A percentile compares a stretch with the other conserved stretches of the same genome.
phyloP scores from a whole-genome alignment of 2,797 vertebrate genomes.

The Micropoecilia bifurca region DNA sequence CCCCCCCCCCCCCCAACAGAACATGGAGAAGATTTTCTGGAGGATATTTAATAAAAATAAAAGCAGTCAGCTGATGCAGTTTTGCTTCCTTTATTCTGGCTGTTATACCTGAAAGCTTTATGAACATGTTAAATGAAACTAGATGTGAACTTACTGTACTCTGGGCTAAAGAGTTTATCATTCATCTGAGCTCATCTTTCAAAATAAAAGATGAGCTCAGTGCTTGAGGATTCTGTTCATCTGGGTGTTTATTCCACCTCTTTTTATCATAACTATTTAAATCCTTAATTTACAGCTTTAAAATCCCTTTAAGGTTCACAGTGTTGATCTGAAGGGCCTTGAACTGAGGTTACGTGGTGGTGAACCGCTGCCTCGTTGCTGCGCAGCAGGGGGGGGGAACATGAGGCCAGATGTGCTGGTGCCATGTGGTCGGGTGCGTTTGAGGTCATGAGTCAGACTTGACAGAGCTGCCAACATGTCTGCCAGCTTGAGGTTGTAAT shows the following conservation, averaged over 20 bases:
- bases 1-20: background rate
- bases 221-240: background rate
- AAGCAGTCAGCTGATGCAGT: background rate
- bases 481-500: conserved; percentile 16
- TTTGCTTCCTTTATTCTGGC: background rate
- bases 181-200: background rate
- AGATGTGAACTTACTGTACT: background rate
- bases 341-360: background rate
- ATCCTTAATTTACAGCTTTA: background rate
- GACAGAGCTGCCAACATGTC: conserved; percentile 34
- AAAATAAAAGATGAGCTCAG: background rate
- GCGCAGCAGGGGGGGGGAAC: background rate
- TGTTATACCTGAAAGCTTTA: background rate
- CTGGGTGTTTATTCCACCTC: background rate
- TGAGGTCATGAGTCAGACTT: conserved; percentile 32
- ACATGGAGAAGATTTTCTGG: background rate
- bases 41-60: background rate
- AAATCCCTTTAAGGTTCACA: background rate
- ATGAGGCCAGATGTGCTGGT: conserved; percentile 1
- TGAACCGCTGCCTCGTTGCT: conserved; percentile 16
- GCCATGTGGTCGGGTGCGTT: conserved; percentile 5
- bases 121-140: background rate
- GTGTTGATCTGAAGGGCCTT: background rate
- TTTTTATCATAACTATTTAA: background rate
- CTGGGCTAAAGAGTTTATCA: background rate